These are phyloP conservation scores for Doryteuthis pealeii DNA, from an alignment of 1,140 invertebrate genomes.

Conservation along the genomic window DNA sequence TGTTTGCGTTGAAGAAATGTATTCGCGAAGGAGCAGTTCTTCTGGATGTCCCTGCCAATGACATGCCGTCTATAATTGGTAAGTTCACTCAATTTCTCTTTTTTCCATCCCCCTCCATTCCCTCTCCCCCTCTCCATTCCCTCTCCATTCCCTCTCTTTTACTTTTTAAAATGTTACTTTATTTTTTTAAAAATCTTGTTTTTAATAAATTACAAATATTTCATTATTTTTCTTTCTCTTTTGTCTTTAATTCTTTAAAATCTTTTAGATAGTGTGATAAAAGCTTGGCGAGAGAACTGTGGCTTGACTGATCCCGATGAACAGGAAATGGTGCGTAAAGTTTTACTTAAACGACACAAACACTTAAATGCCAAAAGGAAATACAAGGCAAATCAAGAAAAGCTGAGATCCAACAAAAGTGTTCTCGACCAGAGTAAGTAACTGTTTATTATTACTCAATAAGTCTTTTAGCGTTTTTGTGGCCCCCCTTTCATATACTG, in stretches of 20 bases:
- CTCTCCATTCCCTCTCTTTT: too few species aligned
- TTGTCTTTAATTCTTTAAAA: too few species aligned
- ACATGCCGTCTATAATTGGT: constrained; percentile 8
- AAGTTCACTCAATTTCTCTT: neutral
- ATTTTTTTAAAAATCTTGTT: too few species aligned
- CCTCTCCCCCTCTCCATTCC: too few species aligned
- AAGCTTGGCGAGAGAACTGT: neutral
- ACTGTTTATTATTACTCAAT: too few species aligned
- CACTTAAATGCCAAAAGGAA: constrained; percentile 70
- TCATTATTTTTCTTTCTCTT: too few species aligned
- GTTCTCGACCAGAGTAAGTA: neutral
- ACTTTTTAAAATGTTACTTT: too few species aligned
- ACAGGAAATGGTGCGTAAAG: constrained; percentile 80
- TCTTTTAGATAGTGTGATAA: neutral
- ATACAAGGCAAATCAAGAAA: neutral
- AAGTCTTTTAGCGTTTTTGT: too few species aligned
- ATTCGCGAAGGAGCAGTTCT: constrained; percentile 33
- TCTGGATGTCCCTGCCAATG: constrained; percentile 35
- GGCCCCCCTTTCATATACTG: too few species aligned
- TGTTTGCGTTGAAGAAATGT: constrained; percentile 40
- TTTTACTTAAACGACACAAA: constrained; percentile 83
- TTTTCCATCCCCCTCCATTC: too few species aligned
- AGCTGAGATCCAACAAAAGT: neutral
- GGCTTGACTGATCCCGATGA: constrained; percentile 70
- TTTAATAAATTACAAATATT: too few species aligned